Evolutionary conservation across 2,797 vertebrate genomes (phyloP), one percentile per base, ranked within the genome.

Genomic region (Diglossa cyanea): DNA sequence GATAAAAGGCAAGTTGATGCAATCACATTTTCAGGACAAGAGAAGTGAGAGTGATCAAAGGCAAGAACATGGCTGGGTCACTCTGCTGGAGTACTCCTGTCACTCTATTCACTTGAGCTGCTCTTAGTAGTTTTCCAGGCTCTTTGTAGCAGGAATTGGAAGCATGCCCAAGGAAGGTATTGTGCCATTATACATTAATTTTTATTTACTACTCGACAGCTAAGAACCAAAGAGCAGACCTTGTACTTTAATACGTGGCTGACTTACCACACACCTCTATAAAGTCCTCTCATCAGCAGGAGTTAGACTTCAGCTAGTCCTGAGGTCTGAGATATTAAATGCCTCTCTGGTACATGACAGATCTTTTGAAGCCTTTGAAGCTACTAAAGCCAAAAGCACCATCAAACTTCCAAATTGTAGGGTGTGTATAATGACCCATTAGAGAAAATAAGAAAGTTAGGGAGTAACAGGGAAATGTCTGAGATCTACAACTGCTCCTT

Each of bases 1-100:
- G 91, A 92, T 93, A 93, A 93, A 94, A 95, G 86, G 62, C 58
- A 90, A 84, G 77, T 66, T 48, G 58, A 30, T 86, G 44, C 47
- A 85, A 60, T 93, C 55, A 7, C 66, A 67, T 91, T 85, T 94
- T 54, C 53, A 67, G 71, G 63, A 89, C 74, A 79, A 63, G 45
- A 57, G 67, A 92, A 54, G 33, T 60, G 63, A 57, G 54, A 88
- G 28, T 39, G 67, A 93, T 93, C 89, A 93, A 93, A 95, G 86
- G 55, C 45, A 79, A 76, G 47, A 60, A 25, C 10, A 31, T 0
- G 2, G 15, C 61, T 82, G 44, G 66, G 51, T 76, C 44, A 66
- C 48, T 88, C 72, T 94, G 66, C 66, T 88, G 54, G 31, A 85
- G 31, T 45, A 62, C 23, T 72, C 39, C 47, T 58, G 70, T 81